A percentile compares a stretch with the other conserved stretches of the same genome.
phyloP scores from a whole-genome alignment of 2,797 vertebrate species.

The Cirrhinus mrigala region DNA sequence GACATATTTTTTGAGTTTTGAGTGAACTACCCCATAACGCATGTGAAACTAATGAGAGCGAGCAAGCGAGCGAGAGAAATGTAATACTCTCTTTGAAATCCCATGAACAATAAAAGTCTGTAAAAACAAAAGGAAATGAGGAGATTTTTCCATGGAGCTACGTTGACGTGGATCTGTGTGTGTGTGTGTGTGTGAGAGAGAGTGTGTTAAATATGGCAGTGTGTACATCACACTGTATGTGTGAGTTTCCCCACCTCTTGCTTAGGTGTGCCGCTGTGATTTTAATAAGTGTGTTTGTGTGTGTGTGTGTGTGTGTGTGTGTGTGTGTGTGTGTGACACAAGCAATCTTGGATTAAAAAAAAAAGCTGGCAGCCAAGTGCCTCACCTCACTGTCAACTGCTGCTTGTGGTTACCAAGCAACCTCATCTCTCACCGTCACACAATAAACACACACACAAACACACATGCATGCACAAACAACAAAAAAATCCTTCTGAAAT shows the following conservation, averaged over 20 bases:
- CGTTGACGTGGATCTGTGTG: conserved; percentile 71
- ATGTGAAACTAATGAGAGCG: conserved; percentile 1
- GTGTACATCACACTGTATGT: conserved; percentile 24
- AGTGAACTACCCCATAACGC: neutral
- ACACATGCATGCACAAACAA: conserved; percentile 29
- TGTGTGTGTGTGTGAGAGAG: conserved; percentile 65
- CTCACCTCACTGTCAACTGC: conserved; percentile 72
- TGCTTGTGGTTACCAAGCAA: conserved; percentile 86
- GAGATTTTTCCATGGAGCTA: conserved; percentile 78
- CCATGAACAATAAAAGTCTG: conserved; percentile 73
- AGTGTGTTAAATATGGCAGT: conserved; percentile 62
- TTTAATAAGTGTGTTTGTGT: conserved; percentile 40
- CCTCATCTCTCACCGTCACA: conserved; percentile 59
- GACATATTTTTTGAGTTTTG: neutral
- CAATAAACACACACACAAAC: conserved; percentile 46
- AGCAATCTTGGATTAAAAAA: conserved; percentile 32
- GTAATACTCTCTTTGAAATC: conserved; percentile 52
- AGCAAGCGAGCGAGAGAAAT: conserved; percentile 63
- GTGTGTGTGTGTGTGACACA: conserved; percentile 37
- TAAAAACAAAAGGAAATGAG: conserved; percentile 82
- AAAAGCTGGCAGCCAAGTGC: conserved; percentile 53
- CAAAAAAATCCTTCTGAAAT: conserved; percentile 1
- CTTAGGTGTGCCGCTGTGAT: conserved; percentile 42
- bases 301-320: neutral
- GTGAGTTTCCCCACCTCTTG: conserved; percentile 51